A percentile compares a stretch with the other conserved stretches of the same genome.
Evolutionary conservation across 2,888 invertebrate species (phyloP).

Genomic region (Desoria tigrina): DNA sequence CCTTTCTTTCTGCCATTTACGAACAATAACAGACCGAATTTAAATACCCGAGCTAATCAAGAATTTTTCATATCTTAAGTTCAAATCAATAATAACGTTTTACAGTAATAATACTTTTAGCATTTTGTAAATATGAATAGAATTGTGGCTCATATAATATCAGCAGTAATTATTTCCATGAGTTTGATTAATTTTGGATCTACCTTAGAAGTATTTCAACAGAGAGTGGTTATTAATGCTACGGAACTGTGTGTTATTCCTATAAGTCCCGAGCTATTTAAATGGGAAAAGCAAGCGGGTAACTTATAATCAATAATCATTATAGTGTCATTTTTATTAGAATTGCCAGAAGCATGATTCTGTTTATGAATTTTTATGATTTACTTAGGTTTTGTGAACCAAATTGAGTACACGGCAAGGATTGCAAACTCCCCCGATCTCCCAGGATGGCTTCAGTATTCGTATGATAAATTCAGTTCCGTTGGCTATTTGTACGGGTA

Average conservation of each 20-base stretch:
- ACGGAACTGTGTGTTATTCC: constrained; percentile 50
- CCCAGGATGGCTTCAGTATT: constrained; percentile 81
- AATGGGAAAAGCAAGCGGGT: constrained; percentile 51
- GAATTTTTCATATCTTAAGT: too few species aligned
- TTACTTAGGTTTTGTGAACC: constrained; percentile 45
- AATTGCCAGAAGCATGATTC: background rate
- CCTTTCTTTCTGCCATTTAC: too few species aligned
- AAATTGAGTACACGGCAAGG: constrained; percentile 49
- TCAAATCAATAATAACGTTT: too few species aligned
- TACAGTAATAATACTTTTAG: too few species aligned
- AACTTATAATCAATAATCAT: background rate
- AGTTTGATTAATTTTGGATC: too few species aligned
- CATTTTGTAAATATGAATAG: too few species aligned
- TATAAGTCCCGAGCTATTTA: constrained; percentile 42
- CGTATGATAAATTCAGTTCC: constrained; percentile 69
- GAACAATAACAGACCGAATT: too few species aligned
- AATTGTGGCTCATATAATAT: too few species aligned
- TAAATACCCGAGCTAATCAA: too few species aligned
- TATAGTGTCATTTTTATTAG: background rate
- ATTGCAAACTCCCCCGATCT: constrained; percentile 72
- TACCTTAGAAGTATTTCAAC: constrained; percentile 41
- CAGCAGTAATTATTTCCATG: too few species aligned
- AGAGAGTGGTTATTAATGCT: constrained; percentile 48
- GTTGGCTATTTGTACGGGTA: constrained; percentile 66
- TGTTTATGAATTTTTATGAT: background rate